Evolutionary conservation across 1,140 invertebrate species (phyloP).

Genomic region (Palaemon carinicauda): DNA sequence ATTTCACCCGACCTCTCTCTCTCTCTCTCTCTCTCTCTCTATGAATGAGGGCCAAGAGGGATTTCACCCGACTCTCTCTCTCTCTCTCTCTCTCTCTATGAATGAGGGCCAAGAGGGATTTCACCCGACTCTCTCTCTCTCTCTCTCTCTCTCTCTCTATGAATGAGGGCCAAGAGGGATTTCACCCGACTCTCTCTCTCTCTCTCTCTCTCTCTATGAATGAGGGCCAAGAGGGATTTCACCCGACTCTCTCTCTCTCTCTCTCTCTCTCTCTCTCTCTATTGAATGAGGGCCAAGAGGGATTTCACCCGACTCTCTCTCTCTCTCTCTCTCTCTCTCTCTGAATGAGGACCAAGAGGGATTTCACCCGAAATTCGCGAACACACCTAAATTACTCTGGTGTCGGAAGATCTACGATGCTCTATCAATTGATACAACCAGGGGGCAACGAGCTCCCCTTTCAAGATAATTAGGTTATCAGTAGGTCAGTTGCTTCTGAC

Average conservation of each 20-base stretch:
- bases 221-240: too few relatives aligned
- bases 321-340: background rate
- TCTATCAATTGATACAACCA: too few relatives aligned
- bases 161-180: background rate
- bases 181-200: background rate
- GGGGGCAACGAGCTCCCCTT: too few relatives aligned
- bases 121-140: constrained; percentile 6
- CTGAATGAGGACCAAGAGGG: too few relatives aligned
- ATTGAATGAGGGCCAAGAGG: background rate
- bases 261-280: constrained; percentile 6
- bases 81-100: background rate
- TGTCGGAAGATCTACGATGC: too few relatives aligned
- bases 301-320: background rate
- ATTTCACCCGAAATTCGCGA: too few relatives aligned
- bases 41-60: too few relatives aligned
- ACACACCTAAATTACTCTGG: too few relatives aligned
- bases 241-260: background rate
- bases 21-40: background rate
- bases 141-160: constrained; percentile 11
- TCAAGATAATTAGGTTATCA: too few relatives aligned
- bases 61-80: too few relatives aligned
- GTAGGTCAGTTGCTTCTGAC: too few relatives aligned
- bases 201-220: background rate
- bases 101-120: too few relatives aligned
- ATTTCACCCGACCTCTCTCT: background rate